Base-by-base conservation (phyloP, 2,113 vertebrate genomes). In the Silurus asotus region DNA sequence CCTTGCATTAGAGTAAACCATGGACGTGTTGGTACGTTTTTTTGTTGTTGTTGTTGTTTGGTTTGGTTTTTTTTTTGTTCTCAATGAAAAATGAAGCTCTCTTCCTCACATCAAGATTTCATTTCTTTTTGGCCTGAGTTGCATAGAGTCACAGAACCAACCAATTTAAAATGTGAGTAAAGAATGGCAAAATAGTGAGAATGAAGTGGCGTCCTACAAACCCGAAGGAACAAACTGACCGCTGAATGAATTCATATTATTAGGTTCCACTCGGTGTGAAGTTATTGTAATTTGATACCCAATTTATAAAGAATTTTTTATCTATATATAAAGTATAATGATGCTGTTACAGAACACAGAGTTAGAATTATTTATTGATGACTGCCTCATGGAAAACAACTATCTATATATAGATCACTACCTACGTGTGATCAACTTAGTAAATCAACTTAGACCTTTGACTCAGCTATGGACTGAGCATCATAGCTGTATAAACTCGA, bases 1-100 rank as follows among this genome's bases (percentile, higher is more conserved):
- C 37, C 37, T 79, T 79, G n/a, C 76, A 79, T 80, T 37, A 17
- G 61, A 80, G 56, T 79, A 56, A 67, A 65, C 25, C 64, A 84
- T 77, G 64, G 53, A 83, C 75, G 77, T 77, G 82, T 67, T 53
- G 82, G 88, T 89, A 89, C 88, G 79, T 80, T 45, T 55, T 15
- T 4, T 48, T 45, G 10, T 45, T 17, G 28, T 72, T 1, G 10
- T 25, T 70, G 14, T 70, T 8, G 37, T 75, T 23, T 51, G 5
- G 23, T 20, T 74, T 48, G 25, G 2, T 70, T 74, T 76, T 53
- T 15, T 23, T 23, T 20, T 20, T 2, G 48, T 11, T 64, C 19
- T 74, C 14, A n/a, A 64, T 10, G 20, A 86, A 81, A 89, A 76
- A 84, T 87, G 84, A 89, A 84, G 75, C 65, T 80, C 53, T 45